phyloP scores from a whole-genome alignment of 2,797 vertebrate genomes.

The Neopelma chrysocephalum region DNA sequence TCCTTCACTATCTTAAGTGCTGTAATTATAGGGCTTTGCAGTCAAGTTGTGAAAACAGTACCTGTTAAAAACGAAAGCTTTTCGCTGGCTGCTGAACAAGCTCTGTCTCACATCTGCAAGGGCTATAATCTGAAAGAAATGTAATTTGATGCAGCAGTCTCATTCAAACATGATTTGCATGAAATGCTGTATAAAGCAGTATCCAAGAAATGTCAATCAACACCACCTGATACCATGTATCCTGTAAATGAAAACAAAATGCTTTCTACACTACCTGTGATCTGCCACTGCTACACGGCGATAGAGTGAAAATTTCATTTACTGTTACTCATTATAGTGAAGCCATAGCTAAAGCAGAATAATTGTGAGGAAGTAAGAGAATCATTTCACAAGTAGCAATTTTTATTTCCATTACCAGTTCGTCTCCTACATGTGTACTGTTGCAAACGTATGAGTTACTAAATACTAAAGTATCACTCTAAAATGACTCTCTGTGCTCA shows the following conservation, averaged over 20 bases:
- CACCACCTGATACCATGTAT: slow-evolving; percentile 82
- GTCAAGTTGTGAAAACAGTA: slow-evolving; percentile 67
- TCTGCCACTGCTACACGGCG: not conserved
- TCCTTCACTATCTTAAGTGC: slow-evolving; percentile 65
- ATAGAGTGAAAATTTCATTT: slow-evolving; percentile 54
- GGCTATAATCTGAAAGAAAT: slow-evolving; percentile 75
- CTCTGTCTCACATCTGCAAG: slow-evolving; percentile 72
- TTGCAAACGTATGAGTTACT: not conserved
- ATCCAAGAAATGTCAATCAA: slow-evolving; percentile 81
- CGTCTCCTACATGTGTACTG: not conserved
- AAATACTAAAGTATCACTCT: not conserved
- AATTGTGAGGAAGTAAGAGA: slow-evolving; percentile 29
- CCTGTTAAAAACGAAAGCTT: slow-evolving; percentile 55
- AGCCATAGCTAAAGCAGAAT: slow-evolving; percentile 43
- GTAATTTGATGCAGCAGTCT: slow-evolving; percentile 82
- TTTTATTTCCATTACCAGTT: slow-evolving; percentile 19
- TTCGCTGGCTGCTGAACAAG: slow-evolving; percentile 55
- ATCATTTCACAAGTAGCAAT: not conserved
- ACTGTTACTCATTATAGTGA: slow-evolving; percentile 39
- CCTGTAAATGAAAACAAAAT: slow-evolving; percentile 55
- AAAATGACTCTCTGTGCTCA: not conserved
- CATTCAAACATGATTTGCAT: slow-evolving; percentile 86
- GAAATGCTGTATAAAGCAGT: slow-evolving; percentile 82
- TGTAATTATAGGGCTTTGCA: slow-evolving; percentile 72
- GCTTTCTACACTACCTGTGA: slow-evolving; percentile 31